Percentiles rank a stretch among this genome's conserved stretches.
Evolutionary conservation across 2,797 vertebrate species (phyloP).

Genomic region (Serranus cabrilla): DNA sequence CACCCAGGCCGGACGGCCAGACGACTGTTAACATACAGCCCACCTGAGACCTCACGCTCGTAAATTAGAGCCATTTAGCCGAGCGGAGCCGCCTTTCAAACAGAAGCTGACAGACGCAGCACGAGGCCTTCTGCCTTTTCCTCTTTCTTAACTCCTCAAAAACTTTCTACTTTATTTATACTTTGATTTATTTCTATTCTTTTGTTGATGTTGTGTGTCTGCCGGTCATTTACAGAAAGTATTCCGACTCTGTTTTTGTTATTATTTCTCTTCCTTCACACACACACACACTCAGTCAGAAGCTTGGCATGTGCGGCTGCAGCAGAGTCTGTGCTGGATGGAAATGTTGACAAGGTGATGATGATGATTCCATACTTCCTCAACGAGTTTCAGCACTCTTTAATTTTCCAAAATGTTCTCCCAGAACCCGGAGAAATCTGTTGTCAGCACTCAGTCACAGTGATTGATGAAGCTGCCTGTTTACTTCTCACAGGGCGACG

Average conservation of each 20-base stretch:
- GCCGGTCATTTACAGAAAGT: not conserved
- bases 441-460: not conserved
- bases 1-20: slow-evolving; percentile 55
- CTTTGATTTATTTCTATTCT: not conserved
- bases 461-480: not conserved
- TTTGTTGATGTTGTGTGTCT: not conserved
- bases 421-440: not conserved
- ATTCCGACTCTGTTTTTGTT: not conserved
- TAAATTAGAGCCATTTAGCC: slow-evolving; percentile 64
- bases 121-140: not conserved
- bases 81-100: slow-evolving; percentile 38
- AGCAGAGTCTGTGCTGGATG: slow-evolving; percentile 4
- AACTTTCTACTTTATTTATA: not conserved
- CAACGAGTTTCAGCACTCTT: slow-evolving; percentile 9
- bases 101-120: slow-evolving; percentile 50
- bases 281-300: not conserved
- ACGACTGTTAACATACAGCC: slow-evolving; percentile 61
- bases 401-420: slow-evolving; percentile 9
- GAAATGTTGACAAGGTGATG: slow-evolving; percentile 25
- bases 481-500: not conserved
- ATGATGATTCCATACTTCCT: slow-evolving; percentile 32
- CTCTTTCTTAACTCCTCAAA: not conserved
- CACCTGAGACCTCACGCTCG: slow-evolving; percentile 55
- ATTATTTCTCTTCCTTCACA: not conserved
- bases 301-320: not conserved